Conservation (phyloP, 1,140 invertebrate species). For the Gryllus bimaculatus region DNA sequence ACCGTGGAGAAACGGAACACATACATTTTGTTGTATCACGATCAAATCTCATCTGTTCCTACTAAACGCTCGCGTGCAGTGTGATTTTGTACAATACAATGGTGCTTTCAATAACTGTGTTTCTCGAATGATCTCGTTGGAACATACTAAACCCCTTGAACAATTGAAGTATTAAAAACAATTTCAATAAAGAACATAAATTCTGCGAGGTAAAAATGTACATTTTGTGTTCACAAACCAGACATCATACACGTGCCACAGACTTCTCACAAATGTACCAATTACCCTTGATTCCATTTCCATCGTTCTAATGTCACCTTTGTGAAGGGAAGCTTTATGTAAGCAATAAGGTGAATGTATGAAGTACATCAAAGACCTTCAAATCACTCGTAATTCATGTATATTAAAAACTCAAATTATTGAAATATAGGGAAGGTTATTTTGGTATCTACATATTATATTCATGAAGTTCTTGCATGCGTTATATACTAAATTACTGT, state of each 20-base stretch:
- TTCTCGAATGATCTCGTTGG: background rate
- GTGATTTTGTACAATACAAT: background rate
- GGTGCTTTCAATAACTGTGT: slow-evolving; percentile 4
- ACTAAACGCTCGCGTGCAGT: background rate
- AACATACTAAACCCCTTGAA: background rate
- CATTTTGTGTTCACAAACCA: background rate
- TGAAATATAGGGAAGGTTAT: no score
- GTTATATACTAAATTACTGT: no score
- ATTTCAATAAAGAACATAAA: background rate
- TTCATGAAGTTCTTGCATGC: no score
- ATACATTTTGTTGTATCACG: slow-evolving; percentile 1
- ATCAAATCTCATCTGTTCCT: background rate
- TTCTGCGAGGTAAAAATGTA: background rate
- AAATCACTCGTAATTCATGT: no score
- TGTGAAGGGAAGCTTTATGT: no score
- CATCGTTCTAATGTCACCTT: no score
- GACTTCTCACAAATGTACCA: no score
- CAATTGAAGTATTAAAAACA: background rate
- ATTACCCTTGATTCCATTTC: no score
- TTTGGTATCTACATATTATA: no score
- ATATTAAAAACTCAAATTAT: no score
- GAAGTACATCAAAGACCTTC: no score
- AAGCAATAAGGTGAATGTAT: no score
- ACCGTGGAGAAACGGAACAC: background rate
- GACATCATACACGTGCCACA: background rate